phyloP scores from a whole-genome alignment of 1,140 invertebrate species.

The Lordiphosa collinella region DNA sequence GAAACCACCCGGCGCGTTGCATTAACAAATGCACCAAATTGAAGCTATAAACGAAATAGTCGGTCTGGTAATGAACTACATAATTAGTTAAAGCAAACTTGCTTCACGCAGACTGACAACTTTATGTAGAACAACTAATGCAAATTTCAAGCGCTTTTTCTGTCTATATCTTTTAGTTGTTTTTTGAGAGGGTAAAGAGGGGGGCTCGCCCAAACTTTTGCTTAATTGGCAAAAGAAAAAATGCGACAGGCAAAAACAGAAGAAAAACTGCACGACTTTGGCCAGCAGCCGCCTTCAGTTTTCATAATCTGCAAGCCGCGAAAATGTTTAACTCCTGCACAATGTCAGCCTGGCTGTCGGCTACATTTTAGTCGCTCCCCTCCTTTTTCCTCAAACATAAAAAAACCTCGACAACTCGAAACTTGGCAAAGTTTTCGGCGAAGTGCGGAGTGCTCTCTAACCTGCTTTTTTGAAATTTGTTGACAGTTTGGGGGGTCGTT shows the following conservation, averaged over 20 bases:
- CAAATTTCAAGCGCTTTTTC: conserved; percentile 39
- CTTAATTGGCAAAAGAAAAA: conserved; percentile 52
- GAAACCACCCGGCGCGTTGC: no score
- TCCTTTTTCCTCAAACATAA: not conserved
- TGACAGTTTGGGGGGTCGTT: conserved; percentile 60
- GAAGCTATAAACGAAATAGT: no score
- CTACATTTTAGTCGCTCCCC: conserved; percentile 36
- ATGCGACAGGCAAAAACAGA: not conserved
- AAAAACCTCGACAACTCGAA: conserved; percentile 48
- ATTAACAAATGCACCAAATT: no score
- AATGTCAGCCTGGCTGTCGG: conserved; percentile 60
- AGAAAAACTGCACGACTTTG: conserved; percentile 15
- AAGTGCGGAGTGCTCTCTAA: conserved; percentile 34
- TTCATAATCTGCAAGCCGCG: conserved; percentile 60
- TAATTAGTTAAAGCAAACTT: conserved; percentile 55
- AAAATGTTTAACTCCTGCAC: conserved; percentile 63
- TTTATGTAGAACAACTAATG: conserved; percentile 21
- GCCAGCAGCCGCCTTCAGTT: conserved; percentile 29
- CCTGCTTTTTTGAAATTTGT: conserved; percentile 39
- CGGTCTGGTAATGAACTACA: conserved; percentile 47
- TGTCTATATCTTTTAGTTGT: conserved; percentile 21
- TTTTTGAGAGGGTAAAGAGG: not conserved
- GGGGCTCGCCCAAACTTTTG: conserved; percentile 38
- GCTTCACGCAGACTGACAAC: conserved; percentile 19
- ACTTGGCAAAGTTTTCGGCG: conserved; percentile 52